Evolutionary conservation across 2,888 invertebrate genomes (phyloP).

Genomic region (Cryptocephalus primarius): DNA sequence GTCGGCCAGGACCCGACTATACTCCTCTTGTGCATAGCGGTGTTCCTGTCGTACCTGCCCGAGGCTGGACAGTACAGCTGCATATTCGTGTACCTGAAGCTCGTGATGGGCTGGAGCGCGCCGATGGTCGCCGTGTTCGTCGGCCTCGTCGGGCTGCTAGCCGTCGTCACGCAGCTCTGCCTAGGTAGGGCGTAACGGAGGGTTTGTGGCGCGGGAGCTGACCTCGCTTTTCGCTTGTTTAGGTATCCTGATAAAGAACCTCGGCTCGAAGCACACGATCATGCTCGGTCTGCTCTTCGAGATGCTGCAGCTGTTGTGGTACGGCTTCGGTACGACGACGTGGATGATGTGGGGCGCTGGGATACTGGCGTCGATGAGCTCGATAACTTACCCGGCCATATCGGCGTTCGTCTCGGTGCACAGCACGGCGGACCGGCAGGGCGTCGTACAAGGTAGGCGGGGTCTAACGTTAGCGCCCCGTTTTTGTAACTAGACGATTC

Average conservation of each 20-base stretch:
- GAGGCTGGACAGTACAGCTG: conserved; percentile 99
- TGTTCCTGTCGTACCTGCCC: conserved; percentile 94
- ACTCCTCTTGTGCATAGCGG: conserved; percentile 91
- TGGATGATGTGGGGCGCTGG: conserved; percentile 99
- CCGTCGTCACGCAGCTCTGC: conserved; percentile 88
- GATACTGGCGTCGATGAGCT: conserved; percentile 87
- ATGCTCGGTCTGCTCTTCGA: conserved; percentile 94
- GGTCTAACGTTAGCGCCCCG: background rate
- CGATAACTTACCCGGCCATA: conserved; percentile 97
- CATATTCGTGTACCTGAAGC: conserved; percentile 96
- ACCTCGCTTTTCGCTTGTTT: background rate
- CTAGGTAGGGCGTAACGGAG: conserved; percentile 45
- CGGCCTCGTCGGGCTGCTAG: conserved; percentile 91
- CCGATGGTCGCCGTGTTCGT: conserved; percentile 96
- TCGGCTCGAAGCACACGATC: conserved; percentile 94
- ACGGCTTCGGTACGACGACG: conserved; percentile 89
- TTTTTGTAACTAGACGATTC: too few relatives aligned
- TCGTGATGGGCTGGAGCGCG: conserved; percentile 91
- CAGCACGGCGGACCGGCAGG: conserved; percentile 96
- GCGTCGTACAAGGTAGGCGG: conserved; percentile 39
- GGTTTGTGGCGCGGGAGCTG: too few relatives aligned
- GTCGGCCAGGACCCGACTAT: conserved; percentile 94
- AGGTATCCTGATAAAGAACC: conserved; percentile 49
- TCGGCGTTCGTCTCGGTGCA: conserved; percentile 97
- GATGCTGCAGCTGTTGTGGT: conserved; percentile 94